Conservation (phyloP, 2,797 vertebrate genomes). For the Vireo griseus region DNA sequence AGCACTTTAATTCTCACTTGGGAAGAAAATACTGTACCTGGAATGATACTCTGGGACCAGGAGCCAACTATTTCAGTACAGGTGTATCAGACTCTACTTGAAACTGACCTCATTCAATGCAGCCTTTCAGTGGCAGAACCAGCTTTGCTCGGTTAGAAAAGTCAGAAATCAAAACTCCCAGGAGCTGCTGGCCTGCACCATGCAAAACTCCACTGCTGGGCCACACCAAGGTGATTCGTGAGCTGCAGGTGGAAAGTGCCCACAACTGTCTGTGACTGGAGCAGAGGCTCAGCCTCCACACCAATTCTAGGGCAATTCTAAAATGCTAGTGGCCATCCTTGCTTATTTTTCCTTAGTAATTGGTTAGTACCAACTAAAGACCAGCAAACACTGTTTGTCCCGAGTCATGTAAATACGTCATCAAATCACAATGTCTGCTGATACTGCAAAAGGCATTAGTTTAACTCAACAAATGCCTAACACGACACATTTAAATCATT, state of each 20-base stretch:
- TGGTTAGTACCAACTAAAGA: neutral
- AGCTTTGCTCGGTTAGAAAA: neutral
- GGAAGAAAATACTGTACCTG: neutral
- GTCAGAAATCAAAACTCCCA: neutral
- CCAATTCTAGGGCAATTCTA: neutral
- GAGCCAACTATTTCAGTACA: neutral
- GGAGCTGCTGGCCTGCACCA: neutral
- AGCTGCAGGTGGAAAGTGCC: neutral
- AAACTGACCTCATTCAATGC: neutral
- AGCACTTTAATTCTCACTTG: neutral
- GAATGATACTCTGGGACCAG: neutral
- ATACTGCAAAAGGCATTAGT: neutral
- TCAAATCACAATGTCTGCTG: neutral
- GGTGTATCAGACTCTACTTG: neutral
- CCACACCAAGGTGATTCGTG: neutral
- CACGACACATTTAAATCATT: neutral
- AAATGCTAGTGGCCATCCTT: neutral
- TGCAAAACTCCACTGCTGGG: neutral
- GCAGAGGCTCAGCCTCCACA: neutral
- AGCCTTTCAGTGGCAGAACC: neutral
- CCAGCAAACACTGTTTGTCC: neutral
- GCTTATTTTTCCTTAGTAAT: neutral
- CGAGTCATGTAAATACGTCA: rapidly evolving
- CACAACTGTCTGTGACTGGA: neutral
- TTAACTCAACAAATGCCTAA: neutral